Base-by-base conservation (phyloP, 1,140 invertebrate genomes). In the Drosophila willistoni region DNA sequence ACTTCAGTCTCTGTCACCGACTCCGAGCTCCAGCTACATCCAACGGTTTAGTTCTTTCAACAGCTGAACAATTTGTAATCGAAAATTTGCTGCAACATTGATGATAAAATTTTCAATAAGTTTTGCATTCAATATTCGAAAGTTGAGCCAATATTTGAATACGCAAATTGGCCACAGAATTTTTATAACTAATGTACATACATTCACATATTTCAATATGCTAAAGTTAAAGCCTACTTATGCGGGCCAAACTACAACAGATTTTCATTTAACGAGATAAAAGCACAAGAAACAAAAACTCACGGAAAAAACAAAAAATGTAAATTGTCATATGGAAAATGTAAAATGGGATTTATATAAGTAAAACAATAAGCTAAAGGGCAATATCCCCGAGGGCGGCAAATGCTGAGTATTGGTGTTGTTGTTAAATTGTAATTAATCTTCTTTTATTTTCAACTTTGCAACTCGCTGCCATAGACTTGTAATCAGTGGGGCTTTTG, bases 361-460 rank as follows among this genome's bases (percentile, higher is more conserved):
- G 33, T 22, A 51, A 71, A 60, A 82, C 70, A 85, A 74, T 65
- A 62, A 57, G 36, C 34, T 42, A 65, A 9, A 17, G 12, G 19
- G 14, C 34, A 66, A 86, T n/a, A 33, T 60, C 56, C 56, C 39
- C 6, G 7, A 22, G 68, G 82, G 36, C 17, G 3, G 36, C 12
- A 39, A 39, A 39, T 39, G 36, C 36, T 12, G 36, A 39, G 3
- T 51, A 19, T 22, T 51, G 42, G 3, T 44, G n/a, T 44, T 44
- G n/a, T 55, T 42, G 79, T 82, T 87, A 79, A 83, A 83, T 68
- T 71, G 71, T 76, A 89, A 87, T 87, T 89, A 89, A 87, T 87
- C 83, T 83, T 83, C 76, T 65, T 77, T 79, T 65, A 60, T 76
- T 71, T 54, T 57, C 25, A 74, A 59, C 64, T 77, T 71, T 13